Evolutionary conservation across 2,797 vertebrate genomes (phyloP).

Genomic region (Pagetopsis macropterus): DNA sequence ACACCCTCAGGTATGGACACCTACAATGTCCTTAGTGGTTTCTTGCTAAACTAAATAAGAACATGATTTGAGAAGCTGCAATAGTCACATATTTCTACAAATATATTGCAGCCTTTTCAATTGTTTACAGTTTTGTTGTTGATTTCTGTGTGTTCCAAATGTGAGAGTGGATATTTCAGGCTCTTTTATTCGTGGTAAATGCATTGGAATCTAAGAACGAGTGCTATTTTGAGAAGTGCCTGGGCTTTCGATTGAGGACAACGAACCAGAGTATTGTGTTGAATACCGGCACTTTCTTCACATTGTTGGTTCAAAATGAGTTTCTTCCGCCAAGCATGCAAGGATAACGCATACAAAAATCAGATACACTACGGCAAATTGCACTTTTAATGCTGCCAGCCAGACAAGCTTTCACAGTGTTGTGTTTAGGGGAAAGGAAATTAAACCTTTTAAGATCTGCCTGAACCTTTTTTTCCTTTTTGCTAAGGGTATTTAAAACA

Average conservation of each 20-base stretch:
- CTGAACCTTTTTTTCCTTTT: background rate
- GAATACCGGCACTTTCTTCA: slow-evolving; percentile 46
- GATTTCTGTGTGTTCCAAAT: slow-evolving; percentile 18
- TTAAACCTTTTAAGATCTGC: slow-evolving; percentile 7
- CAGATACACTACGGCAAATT: slow-evolving; percentile 27
- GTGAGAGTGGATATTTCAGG: background rate
- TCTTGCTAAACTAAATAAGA: background rate
- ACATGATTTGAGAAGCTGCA: background rate
- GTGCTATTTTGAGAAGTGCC: slow-evolving; percentile 28
- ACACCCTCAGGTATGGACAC: too few species aligned
- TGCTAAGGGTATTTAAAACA: slow-evolving; percentile 20
- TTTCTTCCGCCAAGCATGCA: slow-evolving; percentile 62
- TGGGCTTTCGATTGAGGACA: slow-evolving; percentile 35
- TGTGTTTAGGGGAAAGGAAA: slow-evolving; percentile 22
- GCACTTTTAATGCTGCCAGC: slow-evolving; percentile 16
- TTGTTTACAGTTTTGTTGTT: background rate
- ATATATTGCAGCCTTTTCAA: background rate
- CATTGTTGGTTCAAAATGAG: slow-evolving; percentile 62
- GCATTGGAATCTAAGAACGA: slow-evolving; percentile 26
- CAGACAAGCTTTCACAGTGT: background rate
- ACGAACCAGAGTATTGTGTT: slow-evolving; percentile 44
- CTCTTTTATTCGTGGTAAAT: slow-evolving; percentile 22
- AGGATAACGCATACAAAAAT: slow-evolving; percentile 11
- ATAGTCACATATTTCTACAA: background rate
- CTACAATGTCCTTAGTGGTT: background rate